Percentiles rank a stretch among this genome's conserved stretches.
Conservation (phyloP, 2,888 invertebrate species). For the Melikaiella ostensackeni region DNA sequence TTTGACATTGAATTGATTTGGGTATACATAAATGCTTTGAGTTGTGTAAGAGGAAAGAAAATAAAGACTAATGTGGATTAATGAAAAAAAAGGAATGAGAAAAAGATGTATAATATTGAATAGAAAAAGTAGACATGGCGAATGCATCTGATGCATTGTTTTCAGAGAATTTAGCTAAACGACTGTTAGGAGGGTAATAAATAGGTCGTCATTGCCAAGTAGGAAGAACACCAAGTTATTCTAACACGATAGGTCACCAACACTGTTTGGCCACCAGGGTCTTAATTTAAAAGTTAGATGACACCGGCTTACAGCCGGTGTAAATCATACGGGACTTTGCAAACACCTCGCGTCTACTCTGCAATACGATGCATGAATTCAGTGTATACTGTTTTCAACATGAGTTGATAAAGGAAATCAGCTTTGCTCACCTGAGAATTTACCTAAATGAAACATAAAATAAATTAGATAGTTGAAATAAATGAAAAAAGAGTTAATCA, state of each 20-base stretch:
- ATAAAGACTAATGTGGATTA: not conserved
- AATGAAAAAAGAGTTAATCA: too few species aligned
- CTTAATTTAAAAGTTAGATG: conserved; percentile 70
- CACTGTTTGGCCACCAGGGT: conserved; percentile 54
- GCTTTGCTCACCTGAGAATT: not conserved
- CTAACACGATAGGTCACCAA: conserved; percentile 11
- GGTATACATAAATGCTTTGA: not conserved
- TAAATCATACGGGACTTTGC: conserved; percentile 37
- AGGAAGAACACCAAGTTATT: not conserved
- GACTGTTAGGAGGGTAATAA: conserved; percentile 43
- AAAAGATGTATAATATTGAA: not conserved
- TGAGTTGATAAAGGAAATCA: not conserved
- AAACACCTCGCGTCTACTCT: not conserved
- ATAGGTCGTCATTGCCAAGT: conserved; percentile 40
- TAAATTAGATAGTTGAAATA: not conserved
- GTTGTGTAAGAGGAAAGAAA: not conserved
- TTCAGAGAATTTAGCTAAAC: not conserved
- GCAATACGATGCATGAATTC: conserved; percentile 2
- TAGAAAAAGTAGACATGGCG: not conserved
- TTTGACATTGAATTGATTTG: not conserved
- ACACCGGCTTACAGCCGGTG: conserved; percentile 62
- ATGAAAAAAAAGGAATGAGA: not conserved
- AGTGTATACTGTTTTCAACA: not conserved
- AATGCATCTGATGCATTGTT: not conserved
- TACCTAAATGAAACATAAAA: not conserved